Evolutionary conservation across 1,140 invertebrate genomes (phyloP).

Genomic region (Drosophila subobscura): DNA sequence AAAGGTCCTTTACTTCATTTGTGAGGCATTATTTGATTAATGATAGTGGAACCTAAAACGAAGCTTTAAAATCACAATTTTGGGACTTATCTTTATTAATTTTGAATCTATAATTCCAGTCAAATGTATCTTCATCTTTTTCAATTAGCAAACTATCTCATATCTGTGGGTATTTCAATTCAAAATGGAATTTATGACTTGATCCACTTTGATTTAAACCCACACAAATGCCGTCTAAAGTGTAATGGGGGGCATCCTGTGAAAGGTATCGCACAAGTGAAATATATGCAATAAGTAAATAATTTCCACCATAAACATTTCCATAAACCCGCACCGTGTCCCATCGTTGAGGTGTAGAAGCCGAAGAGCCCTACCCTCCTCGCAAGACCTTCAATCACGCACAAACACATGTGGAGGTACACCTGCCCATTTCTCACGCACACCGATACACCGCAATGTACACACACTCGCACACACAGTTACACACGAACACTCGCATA

Average conservation of each 20-base stretch:
- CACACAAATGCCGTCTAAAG: not conserved
- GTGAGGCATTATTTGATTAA: too few species aligned
- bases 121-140: slow-evolving; percentile 1
- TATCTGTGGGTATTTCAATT: not conserved
- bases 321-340: not conserved
- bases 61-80: too few species aligned
- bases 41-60: too few species aligned
- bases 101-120: too few species aligned
- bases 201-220: slow-evolving; percentile 4
- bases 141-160: not conserved
- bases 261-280: not conserved
- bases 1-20: too few species aligned
- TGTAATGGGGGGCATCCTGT: not conserved
- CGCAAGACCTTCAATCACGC: slow-evolving; percentile 31
- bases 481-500: slow-evolving; percentile 7
- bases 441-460: not conserved
- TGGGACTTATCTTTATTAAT: too few species aligned
- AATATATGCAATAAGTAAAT: slow-evolving; percentile 31
- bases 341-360: too few species aligned
- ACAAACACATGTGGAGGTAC: too few species aligned
- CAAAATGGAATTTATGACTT: slow-evolving; percentile 16
- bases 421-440: not conserved
- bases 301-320: slow-evolving; percentile 32
- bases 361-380: not conserved
- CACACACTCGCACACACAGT: slow-evolving; percentile 6